Evolutionary conservation across 1,140 invertebrate genomes (phyloP).

Genomic region (Coboldia fuscipes): DNA sequence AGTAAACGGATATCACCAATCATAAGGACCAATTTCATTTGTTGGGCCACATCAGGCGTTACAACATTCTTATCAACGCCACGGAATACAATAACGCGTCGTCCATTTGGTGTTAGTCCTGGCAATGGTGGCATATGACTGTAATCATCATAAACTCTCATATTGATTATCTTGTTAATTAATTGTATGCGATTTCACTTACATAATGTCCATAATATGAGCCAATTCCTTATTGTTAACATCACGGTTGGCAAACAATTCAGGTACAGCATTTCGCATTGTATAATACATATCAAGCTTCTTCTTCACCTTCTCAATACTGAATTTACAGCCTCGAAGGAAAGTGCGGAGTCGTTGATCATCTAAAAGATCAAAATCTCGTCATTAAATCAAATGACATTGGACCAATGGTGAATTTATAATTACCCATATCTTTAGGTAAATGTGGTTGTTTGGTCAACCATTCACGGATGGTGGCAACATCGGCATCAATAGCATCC

Average conservation of each 20-base stretch:
- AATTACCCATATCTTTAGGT: constrained; percentile 29
- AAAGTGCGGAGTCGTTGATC: constrained; percentile 53
- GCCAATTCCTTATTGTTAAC: constrained; percentile 42
- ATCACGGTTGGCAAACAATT: constrained; percentile 60
- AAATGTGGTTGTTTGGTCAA: constrained; percentile 47
- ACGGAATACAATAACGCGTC: constrained; percentile 48
- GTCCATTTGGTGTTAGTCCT: constrained; percentile 51
- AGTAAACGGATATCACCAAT: constrained; percentile 56
- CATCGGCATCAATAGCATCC: constrained; percentile 34
- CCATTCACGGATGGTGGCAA: constrained; percentile 45
- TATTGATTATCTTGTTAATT: background rate
- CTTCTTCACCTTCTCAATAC: constrained; percentile 54
- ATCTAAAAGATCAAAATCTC: constrained; percentile 23
- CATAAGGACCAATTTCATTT: constrained; percentile 61
- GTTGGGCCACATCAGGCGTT: constrained; percentile 34
- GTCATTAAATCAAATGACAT: background rate
- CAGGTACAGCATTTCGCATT: constrained; percentile 59
- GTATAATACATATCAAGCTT: constrained; percentile 62
- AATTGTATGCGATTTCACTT: constrained; percentile 18
- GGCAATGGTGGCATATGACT: constrained; percentile 56
- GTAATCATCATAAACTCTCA: constrained; percentile 10
- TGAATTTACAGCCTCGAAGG: constrained; percentile 62
- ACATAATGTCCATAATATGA: constrained; percentile 46
- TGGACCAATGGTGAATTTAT: background rate
- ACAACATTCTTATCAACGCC: constrained; percentile 33